Evolutionary conservation across 2,797 vertebrate genomes (phyloP).

Genomic region (Amphiprion clarkii): DNA sequence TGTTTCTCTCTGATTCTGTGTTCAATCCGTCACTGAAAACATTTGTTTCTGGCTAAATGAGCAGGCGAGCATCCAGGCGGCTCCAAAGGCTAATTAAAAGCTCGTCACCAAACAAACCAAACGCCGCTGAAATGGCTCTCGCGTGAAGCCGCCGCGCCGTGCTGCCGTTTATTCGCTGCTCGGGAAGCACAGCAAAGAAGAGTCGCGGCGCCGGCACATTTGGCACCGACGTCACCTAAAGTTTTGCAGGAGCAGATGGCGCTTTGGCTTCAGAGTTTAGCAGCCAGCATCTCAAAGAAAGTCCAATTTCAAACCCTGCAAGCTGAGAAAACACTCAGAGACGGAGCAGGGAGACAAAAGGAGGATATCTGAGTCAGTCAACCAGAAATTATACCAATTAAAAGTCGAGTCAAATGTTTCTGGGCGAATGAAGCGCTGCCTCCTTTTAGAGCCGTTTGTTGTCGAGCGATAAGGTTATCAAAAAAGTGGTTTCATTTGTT

Average conservation of each 20-base stretch:
- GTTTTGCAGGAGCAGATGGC: constrained; percentile 74
- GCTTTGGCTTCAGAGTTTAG: constrained; percentile 45
- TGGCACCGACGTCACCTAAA: constrained; percentile 51
- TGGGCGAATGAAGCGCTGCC: too few species aligned
- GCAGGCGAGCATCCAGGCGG: constrained; percentile 44
- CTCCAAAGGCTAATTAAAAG: constrained; percentile 60
- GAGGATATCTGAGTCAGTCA: not conserved
- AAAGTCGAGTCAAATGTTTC: not conserved
- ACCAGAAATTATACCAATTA: not conserved
- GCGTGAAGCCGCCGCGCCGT: constrained; percentile 1
- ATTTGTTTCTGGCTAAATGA: constrained; percentile 48
- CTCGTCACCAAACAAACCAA: constrained; percentile 56
- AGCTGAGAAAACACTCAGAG: constrained; percentile 27
- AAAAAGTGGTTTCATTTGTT: too few species aligned
- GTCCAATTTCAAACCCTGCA: constrained; percentile 29
- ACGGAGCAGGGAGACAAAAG: not conserved
- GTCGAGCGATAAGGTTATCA: too few species aligned
- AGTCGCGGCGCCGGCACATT: constrained; percentile 19
- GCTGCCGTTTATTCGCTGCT: constrained; percentile 49
- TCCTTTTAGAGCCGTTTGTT: too few species aligned
- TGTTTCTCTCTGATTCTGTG: constrained; percentile 22
- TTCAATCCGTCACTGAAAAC: constrained; percentile 48
- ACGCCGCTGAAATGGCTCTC: constrained; percentile 24
- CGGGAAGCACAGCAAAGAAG: constrained; percentile 45
- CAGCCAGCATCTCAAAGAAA: constrained; percentile 28